Evolutionary conservation across 2,797 vertebrate genomes (phyloP).

Genomic region (Chelidonichthys spinosus): DNA sequence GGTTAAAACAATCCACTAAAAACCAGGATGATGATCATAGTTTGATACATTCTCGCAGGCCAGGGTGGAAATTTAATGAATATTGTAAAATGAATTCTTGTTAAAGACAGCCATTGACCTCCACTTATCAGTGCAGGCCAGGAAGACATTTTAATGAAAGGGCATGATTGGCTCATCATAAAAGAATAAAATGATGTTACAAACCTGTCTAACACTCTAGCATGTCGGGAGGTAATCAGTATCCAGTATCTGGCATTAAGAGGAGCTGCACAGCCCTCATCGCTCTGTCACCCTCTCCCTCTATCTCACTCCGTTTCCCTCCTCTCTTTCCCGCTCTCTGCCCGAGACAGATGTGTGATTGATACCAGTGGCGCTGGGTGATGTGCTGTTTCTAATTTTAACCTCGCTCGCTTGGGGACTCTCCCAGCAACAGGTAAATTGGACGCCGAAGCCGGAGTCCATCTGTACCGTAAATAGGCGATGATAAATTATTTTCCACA

Average conservation of each 20-base stretch:
- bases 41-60: background rate
- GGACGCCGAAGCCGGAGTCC: conserved; percentile 71
- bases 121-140: background rate
- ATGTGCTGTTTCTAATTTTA: conserved; percentile 82
- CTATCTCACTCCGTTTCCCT: conserved; percentile 5
- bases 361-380: conserved; percentile 69
- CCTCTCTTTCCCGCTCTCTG: conserved; percentile 6
- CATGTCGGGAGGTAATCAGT: conserved; percentile 10
- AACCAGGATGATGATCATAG: background rate
- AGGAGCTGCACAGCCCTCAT: conserved; percentile 46
- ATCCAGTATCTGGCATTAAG: conserved; percentile 39
- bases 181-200: background rate
- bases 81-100: background rate
- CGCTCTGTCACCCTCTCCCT: conserved; percentile 30
- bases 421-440: conserved; percentile 79
- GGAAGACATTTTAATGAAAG: conserved; percentile 23
- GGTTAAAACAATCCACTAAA: too few species aligned
- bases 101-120: conserved; percentile 15
- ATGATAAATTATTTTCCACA: conserved; percentile 74
- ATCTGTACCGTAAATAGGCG: conserved; percentile 76
- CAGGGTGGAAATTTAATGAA: background rate
- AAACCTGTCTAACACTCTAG: background rate
- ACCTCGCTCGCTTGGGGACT: conserved; percentile 63
- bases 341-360: conserved; percentile 75
- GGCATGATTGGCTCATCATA: background rate